These are phyloP conservation scores for Orchestes rusci DNA, from an alignment of 2,888 invertebrate species.

Conservation along the genomic window DNA sequence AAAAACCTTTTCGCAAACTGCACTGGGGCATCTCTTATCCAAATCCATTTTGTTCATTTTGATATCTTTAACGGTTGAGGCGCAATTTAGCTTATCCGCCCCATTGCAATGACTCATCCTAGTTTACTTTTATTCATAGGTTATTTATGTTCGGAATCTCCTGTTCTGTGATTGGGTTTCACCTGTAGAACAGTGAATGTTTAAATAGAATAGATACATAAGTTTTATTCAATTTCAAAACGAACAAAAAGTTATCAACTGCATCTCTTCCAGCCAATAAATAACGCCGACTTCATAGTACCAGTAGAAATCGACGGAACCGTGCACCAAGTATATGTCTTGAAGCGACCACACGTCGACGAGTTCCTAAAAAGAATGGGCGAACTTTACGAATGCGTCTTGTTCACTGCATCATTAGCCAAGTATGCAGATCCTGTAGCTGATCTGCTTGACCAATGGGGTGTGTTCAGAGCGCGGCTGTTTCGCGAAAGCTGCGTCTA, in stretches of 20 bases:
- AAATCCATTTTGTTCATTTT: no score
- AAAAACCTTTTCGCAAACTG: no score
- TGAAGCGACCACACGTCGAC: conserved; percentile 98
- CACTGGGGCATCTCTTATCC: no score
- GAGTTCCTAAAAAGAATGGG: conserved; percentile 98
- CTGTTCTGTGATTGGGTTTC: no score
- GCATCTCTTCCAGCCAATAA: conserved; percentile 88
- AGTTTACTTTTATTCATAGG: neutral
- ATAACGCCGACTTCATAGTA: conserved; percentile 99
- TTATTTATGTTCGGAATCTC: neutral
- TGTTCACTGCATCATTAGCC: conserved; percentile 98
- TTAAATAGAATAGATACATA: neutral
- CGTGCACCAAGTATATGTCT: conserved; percentile 96
- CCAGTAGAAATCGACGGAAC: conserved; percentile 99
- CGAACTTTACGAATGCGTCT: conserved; percentile 96
- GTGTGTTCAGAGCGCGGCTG: conserved; percentile 89
- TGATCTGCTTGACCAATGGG: conserved; percentile 94
- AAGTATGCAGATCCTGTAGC: conserved; percentile 99
- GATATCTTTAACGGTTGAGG: no score
- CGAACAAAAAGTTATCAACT: no score
- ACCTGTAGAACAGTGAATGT: no score
- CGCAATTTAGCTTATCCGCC: no score
- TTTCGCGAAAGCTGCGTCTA: conserved; percentile 99
- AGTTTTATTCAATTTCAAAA: no score
- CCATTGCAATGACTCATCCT: no score